These are phyloP conservation scores for Cephus rjabovi DNA, from an alignment of 2,888 invertebrate genomes.

Conservation along the genomic window DNA sequence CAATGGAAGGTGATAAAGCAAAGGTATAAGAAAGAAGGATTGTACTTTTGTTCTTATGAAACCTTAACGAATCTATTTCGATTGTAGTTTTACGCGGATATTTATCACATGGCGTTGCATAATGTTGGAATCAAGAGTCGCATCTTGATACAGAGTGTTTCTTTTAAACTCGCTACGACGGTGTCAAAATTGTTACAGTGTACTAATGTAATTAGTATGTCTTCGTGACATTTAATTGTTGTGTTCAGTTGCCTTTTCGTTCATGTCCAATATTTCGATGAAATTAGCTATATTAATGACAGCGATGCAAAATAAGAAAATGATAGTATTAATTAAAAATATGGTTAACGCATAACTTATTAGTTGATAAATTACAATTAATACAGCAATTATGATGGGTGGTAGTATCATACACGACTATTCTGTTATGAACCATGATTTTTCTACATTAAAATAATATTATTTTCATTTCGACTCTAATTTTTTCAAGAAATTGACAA, in stretches of 20 bases:
- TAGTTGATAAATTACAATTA: too few relatives aligned
- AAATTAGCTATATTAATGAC: background rate
- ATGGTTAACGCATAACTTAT: background rate
- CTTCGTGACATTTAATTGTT: slow-evolving; percentile 60
- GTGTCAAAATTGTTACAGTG: slow-evolving; percentile 73
- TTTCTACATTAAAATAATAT: too few relatives aligned
- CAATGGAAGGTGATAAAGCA: slow-evolving; percentile 51
- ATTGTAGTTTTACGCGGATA: slow-evolving; percentile 79
- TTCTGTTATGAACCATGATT: too few relatives aligned
- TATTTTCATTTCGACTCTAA: background rate
- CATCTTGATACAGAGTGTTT: slow-evolving; percentile 69
- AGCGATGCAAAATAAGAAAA: background rate
- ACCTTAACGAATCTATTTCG: background rate
- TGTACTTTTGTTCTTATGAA: background rate
- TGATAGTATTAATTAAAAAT: background rate
- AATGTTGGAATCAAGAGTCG: slow-evolving; percentile 74
- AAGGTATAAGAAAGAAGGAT: slow-evolving; percentile 35
- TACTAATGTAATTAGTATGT: slow-evolving; percentile 75
- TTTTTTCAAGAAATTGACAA: background rate
- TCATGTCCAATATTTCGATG: background rate
- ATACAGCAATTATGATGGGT: too few relatives aligned
- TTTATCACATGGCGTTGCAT: slow-evolving; percentile 77
- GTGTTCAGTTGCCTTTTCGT: background rate
- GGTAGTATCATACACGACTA: too few relatives aligned
- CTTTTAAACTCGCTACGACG: slow-evolving; percentile 72